phyloP scores from a whole-genome alignment of 2,113 vertebrate genomes.

The Cariama cristata region DNA sequence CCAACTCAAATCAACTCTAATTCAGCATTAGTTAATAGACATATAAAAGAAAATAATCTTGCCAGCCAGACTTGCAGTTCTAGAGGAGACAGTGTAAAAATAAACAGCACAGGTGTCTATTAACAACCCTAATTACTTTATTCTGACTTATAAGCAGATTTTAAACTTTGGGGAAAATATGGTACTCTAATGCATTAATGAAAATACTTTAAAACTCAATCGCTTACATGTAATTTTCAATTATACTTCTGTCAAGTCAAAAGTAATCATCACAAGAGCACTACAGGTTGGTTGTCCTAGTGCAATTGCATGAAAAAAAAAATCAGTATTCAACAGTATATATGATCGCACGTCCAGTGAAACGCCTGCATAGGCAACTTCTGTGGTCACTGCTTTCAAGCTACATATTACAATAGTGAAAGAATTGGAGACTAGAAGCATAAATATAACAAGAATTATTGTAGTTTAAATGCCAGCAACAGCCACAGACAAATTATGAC shows the following conservation, averaged over 20 bases:
- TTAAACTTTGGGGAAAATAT: background rate
- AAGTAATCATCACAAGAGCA: background rate
- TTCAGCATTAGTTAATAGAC: background rate
- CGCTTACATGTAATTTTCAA: background rate
- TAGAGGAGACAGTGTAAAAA: background rate
- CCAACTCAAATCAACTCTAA: background rate
- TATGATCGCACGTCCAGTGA: background rate
- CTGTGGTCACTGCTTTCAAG: background rate
- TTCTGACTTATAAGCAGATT: background rate
- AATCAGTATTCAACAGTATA: background rate
- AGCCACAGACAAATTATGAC: background rate
- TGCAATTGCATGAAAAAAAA: background rate
- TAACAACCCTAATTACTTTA: background rate
- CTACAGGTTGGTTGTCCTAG: background rate
- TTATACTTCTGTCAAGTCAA: background rate
- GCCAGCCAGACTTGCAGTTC: background rate
- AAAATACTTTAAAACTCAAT: constrained; percentile 7
- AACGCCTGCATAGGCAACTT: background rate
- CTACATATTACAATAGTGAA: background rate
- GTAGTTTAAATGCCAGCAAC: background rate
- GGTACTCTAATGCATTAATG: background rate
- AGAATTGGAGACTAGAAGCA: background rate
- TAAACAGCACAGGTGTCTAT: background rate
- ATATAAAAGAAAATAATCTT: background rate
- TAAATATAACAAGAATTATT: background rate